Conservation (phyloP, 1,140 invertebrate species). For the Zaprionus tsacasi region DNA sequence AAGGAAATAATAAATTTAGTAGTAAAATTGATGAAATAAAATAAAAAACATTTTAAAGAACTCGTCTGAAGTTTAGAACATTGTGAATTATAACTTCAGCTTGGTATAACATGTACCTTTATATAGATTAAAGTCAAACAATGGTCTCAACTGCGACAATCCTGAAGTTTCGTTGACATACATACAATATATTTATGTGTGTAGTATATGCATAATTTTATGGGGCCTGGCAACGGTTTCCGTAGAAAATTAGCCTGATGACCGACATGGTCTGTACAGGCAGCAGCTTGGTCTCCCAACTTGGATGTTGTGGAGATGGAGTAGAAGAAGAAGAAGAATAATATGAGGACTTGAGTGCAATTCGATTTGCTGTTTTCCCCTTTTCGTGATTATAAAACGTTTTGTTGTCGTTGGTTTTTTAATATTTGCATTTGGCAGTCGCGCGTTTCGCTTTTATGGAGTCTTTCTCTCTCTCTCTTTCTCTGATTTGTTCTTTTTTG, state of each 20-base stretch:
- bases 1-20: too few relatives aligned
- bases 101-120: too few relatives aligned
- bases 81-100: too few relatives aligned
- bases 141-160: constrained; percentile 11
- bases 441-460: constrained; percentile 70
- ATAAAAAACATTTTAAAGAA: too few relatives aligned
- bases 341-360: constrained; percentile 57
- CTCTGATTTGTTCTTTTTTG: constrained; percentile 31
- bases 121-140: too few relatives aligned
- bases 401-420: constrained; percentile 54
- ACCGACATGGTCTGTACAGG: constrained; percentile 55
- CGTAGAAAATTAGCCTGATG: constrained; percentile 69
- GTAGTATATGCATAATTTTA: constrained; percentile 54
- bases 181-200: constrained; percentile 9
- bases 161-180: constrained; percentile 34
- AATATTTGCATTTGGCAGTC: constrained; percentile 80
- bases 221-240: constrained; percentile 65
- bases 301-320: neutral
- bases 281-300: constrained; percentile 21
- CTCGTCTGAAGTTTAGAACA: too few relatives aligned
- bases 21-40: too few relatives aligned
- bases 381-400: constrained; percentile 76
- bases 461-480: neutral
- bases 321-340: neutral
- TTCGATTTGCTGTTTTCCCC: constrained; percentile 80